Percentiles rank a stretch among this genome's conserved stretches.
phyloP scores from a whole-genome alignment of 2,797 vertebrate genomes.

The Garrulus glandarius region DNA sequence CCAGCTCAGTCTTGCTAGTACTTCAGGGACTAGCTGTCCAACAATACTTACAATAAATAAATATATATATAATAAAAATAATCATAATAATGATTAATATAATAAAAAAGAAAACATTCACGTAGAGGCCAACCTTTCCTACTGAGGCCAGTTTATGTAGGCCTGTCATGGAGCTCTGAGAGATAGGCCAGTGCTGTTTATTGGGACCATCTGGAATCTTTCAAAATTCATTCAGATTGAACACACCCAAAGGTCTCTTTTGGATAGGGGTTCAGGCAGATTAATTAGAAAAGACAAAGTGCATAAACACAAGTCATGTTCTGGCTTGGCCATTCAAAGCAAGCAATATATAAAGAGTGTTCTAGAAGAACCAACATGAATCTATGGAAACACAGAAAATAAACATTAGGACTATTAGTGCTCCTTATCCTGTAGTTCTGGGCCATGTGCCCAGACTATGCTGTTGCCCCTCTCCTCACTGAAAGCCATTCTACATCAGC shows the following conservation, averaged over 20 bases:
- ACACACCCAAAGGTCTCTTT: constrained; percentile 4
- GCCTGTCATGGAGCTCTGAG: background rate
- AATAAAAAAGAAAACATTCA: background rate
- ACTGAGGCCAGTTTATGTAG: background rate
- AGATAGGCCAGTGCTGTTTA: background rate
- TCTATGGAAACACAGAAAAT: background rate
- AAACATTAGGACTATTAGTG: background rate
- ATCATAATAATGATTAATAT: background rate
- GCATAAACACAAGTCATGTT: constrained; percentile 17
- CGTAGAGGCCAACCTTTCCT: background rate
- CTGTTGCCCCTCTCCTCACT: background rate
- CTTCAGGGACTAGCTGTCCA: background rate
- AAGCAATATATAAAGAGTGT: background rate
- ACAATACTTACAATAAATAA: background rate
- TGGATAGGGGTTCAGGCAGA: background rate
- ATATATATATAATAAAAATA: background rate
- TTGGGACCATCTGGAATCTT: constrained; percentile 8
- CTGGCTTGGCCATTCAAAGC: background rate
- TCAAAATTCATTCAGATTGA: constrained; percentile 1
- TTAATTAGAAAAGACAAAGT: constrained; percentile 35
- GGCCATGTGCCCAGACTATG: background rate
- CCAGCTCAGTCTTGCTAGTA: background rate
- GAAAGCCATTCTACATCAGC: background rate
- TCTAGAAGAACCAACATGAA: background rate
- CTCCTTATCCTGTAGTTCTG: background rate